Base-by-base conservation (phyloP, 2,113 vertebrate genomes). In the Eidolon helvum region DNA sequence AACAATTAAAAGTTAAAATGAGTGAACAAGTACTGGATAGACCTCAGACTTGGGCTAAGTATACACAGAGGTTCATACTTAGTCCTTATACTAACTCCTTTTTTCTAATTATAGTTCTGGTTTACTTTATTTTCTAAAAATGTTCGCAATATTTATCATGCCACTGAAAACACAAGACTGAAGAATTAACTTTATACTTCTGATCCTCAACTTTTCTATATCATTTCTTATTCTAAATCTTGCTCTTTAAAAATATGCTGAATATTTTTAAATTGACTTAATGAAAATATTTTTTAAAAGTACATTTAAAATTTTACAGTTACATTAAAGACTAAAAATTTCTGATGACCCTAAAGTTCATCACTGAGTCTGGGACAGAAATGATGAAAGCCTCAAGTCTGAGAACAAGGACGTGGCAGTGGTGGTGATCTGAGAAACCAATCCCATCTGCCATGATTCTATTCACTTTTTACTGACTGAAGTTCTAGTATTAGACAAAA, bases 201-300 rank as follows among this genome's bases (percentile, higher is more conserved):
- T 50, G 68, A 82, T 30, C 4, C 48, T 24, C 40, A 43, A 40
- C 2, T 55, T 86, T 87, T 87, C n/a, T 33, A 50, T 28, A 69
- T 30, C n/a, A 80, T 63, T 65, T 91, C 35, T 69, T 75, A 87
- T 87, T 89, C 93, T 79, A 92, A 91, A 86, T 61, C 28, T 69
- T 88, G 24, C 21, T 57, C 72, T 65, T 78, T 40, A 38, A 80
- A 90, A 86, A 79, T 28, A 50, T 15, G 50, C 50, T 50, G 50
- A 50, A 16, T 50, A 50, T 50, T 16, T 50, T 50, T 50, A 16
- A 50, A 50, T 50, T 1, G 48, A 95, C 43, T 86, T 78, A n/a
- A 9, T 83, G 71, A 61, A 68, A 30, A 87, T 19, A 33, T 40
- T 91, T 83, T 45, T 9, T 50, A 16, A 7, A 61, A 90, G 30